Base-by-base conservation (phyloP, 2,797 vertebrate genomes). In the Paguma larvata region DNA sequence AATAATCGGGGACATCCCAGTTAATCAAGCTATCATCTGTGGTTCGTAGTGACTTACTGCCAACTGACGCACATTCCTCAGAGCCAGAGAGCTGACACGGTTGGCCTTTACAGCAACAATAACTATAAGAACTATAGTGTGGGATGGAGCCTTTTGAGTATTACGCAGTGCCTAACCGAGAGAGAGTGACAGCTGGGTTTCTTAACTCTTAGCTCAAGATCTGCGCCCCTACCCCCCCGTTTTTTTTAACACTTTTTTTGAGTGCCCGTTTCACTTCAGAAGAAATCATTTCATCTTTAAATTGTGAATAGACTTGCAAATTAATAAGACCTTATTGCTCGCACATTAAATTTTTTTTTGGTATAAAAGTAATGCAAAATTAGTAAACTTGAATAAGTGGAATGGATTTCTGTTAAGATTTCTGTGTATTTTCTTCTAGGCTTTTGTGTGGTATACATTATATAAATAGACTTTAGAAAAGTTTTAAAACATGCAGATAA, bases 361-460 rank as follows among this genome's bases (percentile, higher is more conserved):
- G 9, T n/a, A 9, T 78, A 75, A 86, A 84, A 94, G 65, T 44
- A 85, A 59, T 62, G n/a, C 7, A 41, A 12, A 87, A 5, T 62
- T 94, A 25, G 41, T 59, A 62, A 94, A 68, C 41, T 91, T 83
- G 77, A 82, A 9, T 23, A 68, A 15, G 23, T 83, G 23, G 63
- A 83, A 94, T 34, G n/a, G 56, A 75, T 91, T 68, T 85, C 62
- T 18, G 12, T 73, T 75, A 75, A 75, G 30, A 75, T 78, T 90
- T 78, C 38, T 38, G 3, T 73, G 7, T 80, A 48, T 72, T 89
- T 92, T 84, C 27, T 80, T 65, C 34, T 79, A 34, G 65, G 27
- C 41, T 89, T 88, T 85, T 93, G 41, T 86, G 73, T 90, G 48
- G 16, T 87, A 44, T 89, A 67, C 72, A 27, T 44, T 92, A 89